Evolutionary conservation across 1,140 invertebrate genomes (phyloP).

Genomic region (Lethocerus indicus): DNA sequence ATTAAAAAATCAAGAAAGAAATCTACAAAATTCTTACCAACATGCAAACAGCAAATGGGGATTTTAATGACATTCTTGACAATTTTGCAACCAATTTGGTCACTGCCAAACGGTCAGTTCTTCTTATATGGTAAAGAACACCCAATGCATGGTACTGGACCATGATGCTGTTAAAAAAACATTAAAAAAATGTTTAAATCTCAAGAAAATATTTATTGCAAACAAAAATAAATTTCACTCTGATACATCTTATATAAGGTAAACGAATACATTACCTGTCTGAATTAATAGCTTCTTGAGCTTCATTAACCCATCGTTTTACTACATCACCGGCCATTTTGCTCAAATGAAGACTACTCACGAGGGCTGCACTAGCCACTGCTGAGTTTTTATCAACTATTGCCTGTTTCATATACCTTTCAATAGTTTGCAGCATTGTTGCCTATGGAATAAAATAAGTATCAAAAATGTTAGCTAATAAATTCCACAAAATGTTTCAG

Average conservation of each 20-base stretch:
- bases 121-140: conserved; percentile 84
- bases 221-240: neutral
- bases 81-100: conserved; percentile 88
- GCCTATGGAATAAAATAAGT: conserved; percentile 11
- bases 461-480: neutral
- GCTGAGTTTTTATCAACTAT: conserved; percentile 93
- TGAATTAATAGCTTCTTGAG: conserved; percentile 82
- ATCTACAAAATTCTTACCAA: conserved; percentile 38
- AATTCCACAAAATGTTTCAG: neutral
- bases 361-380: conserved; percentile 90
- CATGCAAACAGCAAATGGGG: conserved; percentile 87
- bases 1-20: neutral
- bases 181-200: neutral
- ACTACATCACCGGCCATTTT: conserved; percentile 77
- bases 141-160: conserved; percentile 98
- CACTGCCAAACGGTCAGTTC: conserved; percentile 86
- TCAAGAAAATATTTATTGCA: neutral
- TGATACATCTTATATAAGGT: neutral
- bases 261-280: conserved; percentile 37
- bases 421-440: conserved; percentile 91
- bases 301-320: conserved; percentile 96
- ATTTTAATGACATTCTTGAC: conserved; percentile 56
- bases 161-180: conserved; percentile 43
- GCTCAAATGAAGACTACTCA: conserved; percentile 75
- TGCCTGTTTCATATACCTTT: conserved; percentile 98